phyloP scores from a whole-genome alignment of 2,113 vertebrate species.

The Balaenoptera acutorostrata region DNA sequence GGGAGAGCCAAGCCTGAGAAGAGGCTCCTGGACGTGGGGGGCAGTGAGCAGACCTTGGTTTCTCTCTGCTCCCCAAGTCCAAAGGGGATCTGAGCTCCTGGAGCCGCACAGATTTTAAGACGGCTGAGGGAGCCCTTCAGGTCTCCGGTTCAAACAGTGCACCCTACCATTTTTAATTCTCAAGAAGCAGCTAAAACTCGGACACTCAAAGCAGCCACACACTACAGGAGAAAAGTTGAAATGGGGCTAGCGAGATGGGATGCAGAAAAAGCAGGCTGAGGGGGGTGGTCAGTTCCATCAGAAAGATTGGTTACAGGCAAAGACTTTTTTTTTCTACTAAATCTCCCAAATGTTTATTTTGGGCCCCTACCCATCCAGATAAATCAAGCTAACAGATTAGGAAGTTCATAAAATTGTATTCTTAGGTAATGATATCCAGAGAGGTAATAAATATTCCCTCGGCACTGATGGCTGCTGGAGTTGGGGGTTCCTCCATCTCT shows the following conservation, averaged over 20 bases:
- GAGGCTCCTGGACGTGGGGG: background rate
- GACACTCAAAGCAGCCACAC: background rate
- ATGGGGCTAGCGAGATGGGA: background rate
- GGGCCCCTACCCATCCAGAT: slow-evolving; percentile 79
- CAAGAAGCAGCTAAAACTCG: slow-evolving; percentile 12
- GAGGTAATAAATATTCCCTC: slow-evolving; percentile 80
- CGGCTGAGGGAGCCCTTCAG: background rate
- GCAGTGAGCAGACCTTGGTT: background rate
- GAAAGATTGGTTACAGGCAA: slow-evolving; percentile 48
- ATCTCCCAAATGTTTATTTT: slow-evolving; percentile 78
- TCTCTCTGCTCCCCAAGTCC: background rate
- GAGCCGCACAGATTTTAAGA: background rate
- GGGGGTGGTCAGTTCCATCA: background rate
- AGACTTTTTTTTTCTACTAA: slow-evolving; percentile 39
- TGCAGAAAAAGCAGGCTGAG: background rate
- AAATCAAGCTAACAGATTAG: slow-evolving; percentile 83
- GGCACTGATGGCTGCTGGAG: slow-evolving; percentile 48
- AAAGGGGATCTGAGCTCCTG: background rate
- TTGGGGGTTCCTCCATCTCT: slow-evolving; percentile 19
- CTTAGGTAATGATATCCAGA: slow-evolving; percentile 79
- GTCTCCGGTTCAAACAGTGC: background rate
- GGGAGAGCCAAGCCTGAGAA: background rate
- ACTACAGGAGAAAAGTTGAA: background rate
- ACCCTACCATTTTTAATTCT: slow-evolving; percentile 4
- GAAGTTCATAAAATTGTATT: slow-evolving; percentile 82